Conservation (phyloP, 2,797 vertebrate species). For the Clarias platycephalus region DNA sequence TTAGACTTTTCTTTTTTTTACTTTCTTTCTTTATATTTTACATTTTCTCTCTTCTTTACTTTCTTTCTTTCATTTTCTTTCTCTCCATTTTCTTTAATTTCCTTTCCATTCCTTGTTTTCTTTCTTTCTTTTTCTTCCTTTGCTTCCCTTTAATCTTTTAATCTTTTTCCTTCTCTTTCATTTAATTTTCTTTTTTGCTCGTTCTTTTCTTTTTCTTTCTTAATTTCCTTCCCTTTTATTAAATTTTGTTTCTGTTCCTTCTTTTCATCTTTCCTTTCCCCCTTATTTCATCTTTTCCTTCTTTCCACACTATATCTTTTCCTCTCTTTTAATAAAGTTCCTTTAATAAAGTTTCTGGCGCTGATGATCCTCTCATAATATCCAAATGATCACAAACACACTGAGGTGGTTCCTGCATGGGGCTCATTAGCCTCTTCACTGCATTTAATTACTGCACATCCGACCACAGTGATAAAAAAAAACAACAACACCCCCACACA, state of each 20-base stretch:
- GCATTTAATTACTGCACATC: conserved; percentile 47
- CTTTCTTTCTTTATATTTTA: neutral
- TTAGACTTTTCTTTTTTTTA: neutral
- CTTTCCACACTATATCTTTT: neutral
- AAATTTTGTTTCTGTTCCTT: neutral
- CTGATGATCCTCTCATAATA: neutral
- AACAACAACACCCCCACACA: conserved; percentile 28
- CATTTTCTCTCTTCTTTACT: neutral
- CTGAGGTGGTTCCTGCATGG: neutral
- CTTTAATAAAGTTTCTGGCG: neutral
- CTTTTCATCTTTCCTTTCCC: neutral
- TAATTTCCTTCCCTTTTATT: neutral
- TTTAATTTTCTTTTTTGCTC: too few relatives aligned
- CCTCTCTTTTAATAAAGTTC: neutral
- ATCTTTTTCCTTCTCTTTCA: neutral
- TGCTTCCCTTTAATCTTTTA: neutral
- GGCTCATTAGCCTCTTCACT: conserved; percentile 1
- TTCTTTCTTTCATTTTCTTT: neutral
- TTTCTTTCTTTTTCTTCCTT: neutral
- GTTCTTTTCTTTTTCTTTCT: neutral
- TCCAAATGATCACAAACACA: neutral
- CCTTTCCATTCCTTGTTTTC: neutral
- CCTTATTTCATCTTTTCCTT: neutral
- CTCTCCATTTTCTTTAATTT: neutral
- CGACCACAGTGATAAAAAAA: conserved; percentile 51